Conservation (phyloP, 2,113 vertebrate species). For the Halcyon senegalensis region DNA sequence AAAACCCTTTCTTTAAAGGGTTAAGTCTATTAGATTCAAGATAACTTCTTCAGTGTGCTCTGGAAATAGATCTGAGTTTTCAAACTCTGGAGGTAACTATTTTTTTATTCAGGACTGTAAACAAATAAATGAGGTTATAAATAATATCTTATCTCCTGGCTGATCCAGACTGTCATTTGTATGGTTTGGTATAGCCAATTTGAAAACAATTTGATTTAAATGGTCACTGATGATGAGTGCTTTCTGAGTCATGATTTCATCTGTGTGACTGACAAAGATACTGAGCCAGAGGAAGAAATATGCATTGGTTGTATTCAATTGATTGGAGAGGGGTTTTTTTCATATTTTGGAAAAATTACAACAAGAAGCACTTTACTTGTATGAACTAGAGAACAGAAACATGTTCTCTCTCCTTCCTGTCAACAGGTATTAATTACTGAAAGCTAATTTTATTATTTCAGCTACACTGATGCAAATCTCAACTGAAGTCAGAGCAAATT, state of each 20-base stretch:
- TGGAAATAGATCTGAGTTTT: not conserved
- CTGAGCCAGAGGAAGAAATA: not conserved
- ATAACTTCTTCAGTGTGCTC: not conserved
- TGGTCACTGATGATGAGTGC: not conserved
- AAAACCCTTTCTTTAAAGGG: not conserved
- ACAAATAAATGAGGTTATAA: conserved; percentile 34
- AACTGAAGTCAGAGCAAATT: not conserved
- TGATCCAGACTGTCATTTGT: conserved; percentile 1
- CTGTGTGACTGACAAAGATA: not conserved
- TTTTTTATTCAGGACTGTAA: conserved; percentile 9
- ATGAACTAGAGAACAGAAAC: not conserved
- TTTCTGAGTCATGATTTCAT: conserved; percentile 10
- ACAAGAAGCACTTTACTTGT: not conserved
- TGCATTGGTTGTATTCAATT: not conserved
- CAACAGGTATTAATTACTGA: not conserved
- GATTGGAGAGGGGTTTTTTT: not conserved
- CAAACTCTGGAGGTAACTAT: not conserved
- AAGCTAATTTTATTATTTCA: not conserved
- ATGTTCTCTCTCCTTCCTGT: not conserved
- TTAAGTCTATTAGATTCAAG: not conserved
- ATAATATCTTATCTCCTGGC: not conserved
- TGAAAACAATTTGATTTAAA: conserved; percentile 25
- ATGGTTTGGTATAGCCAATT: not conserved
- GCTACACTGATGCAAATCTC: not conserved
- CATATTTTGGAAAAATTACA: not conserved